Evolutionary conservation across 2,888 invertebrate species (phyloP).

Genomic region (Omphaloscelis lunosa): DNA sequence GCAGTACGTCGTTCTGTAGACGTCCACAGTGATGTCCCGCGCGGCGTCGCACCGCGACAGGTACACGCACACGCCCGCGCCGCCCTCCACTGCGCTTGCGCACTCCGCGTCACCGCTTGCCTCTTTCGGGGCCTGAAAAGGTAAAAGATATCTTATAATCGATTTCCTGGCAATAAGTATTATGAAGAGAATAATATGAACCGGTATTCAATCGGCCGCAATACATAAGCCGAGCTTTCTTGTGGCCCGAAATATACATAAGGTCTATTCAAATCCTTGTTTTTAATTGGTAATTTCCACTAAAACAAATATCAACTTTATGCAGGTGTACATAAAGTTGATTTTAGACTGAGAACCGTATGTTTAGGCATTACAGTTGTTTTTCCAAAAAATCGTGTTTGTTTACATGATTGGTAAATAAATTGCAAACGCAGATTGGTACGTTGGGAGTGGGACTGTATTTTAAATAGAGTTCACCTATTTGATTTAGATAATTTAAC

Average conservation of each 20-base stretch:
- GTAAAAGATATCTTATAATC: background rate
- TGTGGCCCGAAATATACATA: background rate
- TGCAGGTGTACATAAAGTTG: too few relatives aligned
- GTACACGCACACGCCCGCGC: conserved; percentile 82
- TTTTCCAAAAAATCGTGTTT: too few relatives aligned
- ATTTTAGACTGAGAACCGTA: too few relatives aligned
- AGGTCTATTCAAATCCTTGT: too few relatives aligned
- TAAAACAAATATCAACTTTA: too few relatives aligned
- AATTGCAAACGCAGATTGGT: too few relatives aligned
- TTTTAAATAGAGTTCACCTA: background rate
- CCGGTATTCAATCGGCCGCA: background rate
- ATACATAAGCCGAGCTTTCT: background rate
- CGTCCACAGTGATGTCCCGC: conserved; percentile 70
- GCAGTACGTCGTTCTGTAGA: conserved; percentile 80
- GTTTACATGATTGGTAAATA: too few relatives aligned
- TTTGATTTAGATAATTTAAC: background rate
- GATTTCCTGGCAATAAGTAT: background rate
- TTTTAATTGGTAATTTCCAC: too few relatives aligned
- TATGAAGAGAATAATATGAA: background rate
- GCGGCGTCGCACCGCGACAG: conserved; percentile 81
- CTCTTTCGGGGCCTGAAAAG: conserved; percentile 71
- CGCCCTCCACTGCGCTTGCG: conserved; percentile 69
- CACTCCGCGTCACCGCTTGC: conserved; percentile 71
- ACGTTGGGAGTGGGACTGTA: background rate
- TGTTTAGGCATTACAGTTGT: too few relatives aligned